Evolutionary conservation across 2,888 invertebrate genomes (phyloP), one percentile per base, ranked within the genome.

Genomic region (Poecilobothrus nobilitatus): DNA sequence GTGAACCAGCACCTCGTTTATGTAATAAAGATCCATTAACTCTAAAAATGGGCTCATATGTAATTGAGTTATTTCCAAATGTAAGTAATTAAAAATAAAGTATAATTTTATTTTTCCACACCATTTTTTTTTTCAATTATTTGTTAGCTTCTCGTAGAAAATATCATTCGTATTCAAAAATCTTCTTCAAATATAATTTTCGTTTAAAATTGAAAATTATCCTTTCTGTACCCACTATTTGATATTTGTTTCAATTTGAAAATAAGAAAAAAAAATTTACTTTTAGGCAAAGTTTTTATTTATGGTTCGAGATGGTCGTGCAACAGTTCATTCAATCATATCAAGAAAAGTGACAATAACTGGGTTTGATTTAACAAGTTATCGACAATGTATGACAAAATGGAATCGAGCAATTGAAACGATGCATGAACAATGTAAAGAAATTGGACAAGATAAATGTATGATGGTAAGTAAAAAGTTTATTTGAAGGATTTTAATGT

Each of bases 11-110:
- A 68, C 89, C 93, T 71, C 86, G 97, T 67, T 88, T 98, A 72
- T 99, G 99, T 86, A 99, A 99, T 86, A 99, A 99, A 84, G 99
- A 99, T 84, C 99, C 99, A 67, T 89, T 99, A 74, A 97, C 97
- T 70, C 87, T 99, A 74, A 97, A 97, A 84, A 96, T 96, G 87
- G 96, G 96, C 78, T 90, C 91, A 68, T 98, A 95, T 82, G 90
- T 99, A 76, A 88, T 93, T 72, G 92, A 94, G 79, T 86, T 99
- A 71, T 99, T 99, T 84, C 98, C 99, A 65, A 95, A 96, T 80
- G 82, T 82, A 78, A 78, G 79, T 73, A 20, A 27, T 22, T 20
- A 53, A 8, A 18, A 61, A 34, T 53, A 15, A 12, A 18, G 10
- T 10, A 20, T 15, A 6, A 6, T 9, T 62, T 15, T 10, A 6